Base-by-base conservation (phyloP, 2,888 invertebrate genomes). In the Campaea margaritaria region DNA sequence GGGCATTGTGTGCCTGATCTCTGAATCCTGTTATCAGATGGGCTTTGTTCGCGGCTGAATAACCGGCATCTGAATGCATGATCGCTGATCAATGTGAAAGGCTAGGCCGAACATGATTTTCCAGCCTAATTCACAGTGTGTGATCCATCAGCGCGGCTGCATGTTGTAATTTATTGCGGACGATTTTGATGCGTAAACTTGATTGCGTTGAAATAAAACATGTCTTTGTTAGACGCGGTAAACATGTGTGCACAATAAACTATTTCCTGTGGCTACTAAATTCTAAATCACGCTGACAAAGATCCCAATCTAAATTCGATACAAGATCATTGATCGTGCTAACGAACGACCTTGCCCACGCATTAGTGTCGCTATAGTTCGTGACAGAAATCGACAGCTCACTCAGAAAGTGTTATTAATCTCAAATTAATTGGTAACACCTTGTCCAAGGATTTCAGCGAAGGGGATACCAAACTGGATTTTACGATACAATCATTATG, bases 51-150 rank as follows among this genome's bases (percentile, higher is more conserved):
- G 76, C 68, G 65, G 67, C 52, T 65, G 70, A 72, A 75, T 76
- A 75, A 75, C 73, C 58, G 62, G 54, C 68, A 68, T 70, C 74
- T 80, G 72, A 78, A 78, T 81, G 68, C 65, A 71, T 70, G 69
- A 74, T 70, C 68, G 70, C 70, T 67, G 73, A 74, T 74, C 71
- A 75, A 82, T 83, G 82, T 89, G 86, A 88, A 88, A 87, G 86
- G 83, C 80, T 74, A 70, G 73, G 74, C 70, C 77, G 78, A 75
- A 75, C 78, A 75, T 75, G 73, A 83, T 83, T 88, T 89, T 89
- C 85, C 89, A 79, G 75, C 85, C 88, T 82, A 83, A 81, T 89
- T 87, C 82, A 76, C 84, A 78, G 70, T 73, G 79, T 73, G 74
- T 74, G 73, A 76, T 79, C 76, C 69, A 72, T 70, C 72, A 64